Evolutionary conservation across 23 tunicate species (phyloP), one percentile per base, ranked within the genome.

Genomic region (Ciona savignyi): DNA sequence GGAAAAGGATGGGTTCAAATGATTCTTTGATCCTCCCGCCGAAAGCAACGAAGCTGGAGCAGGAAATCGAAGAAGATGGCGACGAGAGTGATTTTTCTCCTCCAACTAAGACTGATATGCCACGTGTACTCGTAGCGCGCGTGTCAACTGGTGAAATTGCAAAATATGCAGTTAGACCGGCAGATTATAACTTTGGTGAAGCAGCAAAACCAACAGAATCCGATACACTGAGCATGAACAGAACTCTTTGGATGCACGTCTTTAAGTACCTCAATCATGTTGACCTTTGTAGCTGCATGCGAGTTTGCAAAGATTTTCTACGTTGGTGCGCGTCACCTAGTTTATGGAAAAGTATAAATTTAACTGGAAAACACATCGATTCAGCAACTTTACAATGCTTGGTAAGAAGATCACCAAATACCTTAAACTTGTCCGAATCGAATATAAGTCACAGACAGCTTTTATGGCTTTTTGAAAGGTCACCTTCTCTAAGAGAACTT

Each of bases 271-370:
- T 77, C 35, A 30, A 65, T 1, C 84, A 77, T 23, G 0, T 63
- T 33, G 96, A 88, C 25, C 56, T 88, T 61, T 73, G 76, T 35
- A 34, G 35, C 11, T 88, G 96, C 65, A 88, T 88, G 96, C 22
- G 68, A 63, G 96, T 88, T n/a, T n/a, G 87, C 70, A 82, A 81
- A 35, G 77, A 86, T 31, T 88, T 88, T 72, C 65, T 88, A 11
- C 69, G 65, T 23, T 69, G 72, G 77, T 82, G 87, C 34, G 81
- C 79, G 0, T 51, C 81, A 11, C 83, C 87, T 0, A 51, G 60
- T 19, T 63, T 82, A 3, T 88, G 96, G 96, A 42, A 60, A 33
- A 68, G 33, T 22, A 73, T 88, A 60, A 74, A 88, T 67, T 62
- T 88, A 42, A 77, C 80, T 11, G 87, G 68, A 32, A 35, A 77